phyloP scores from a whole-genome alignment of 2,888 invertebrate genomes.

The Stenodera caucasica region DNA sequence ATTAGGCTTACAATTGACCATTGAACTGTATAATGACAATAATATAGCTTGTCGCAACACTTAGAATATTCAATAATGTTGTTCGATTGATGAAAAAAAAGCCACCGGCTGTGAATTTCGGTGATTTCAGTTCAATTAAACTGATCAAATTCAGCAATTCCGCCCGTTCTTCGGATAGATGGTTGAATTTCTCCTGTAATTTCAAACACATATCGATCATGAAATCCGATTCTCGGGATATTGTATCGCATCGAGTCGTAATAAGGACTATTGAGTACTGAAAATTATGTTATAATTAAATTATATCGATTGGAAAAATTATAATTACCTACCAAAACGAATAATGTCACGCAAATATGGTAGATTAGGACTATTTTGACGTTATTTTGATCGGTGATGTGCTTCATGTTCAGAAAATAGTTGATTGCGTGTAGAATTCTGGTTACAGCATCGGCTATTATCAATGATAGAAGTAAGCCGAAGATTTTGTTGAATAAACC shows the following conservation, averaged over 20 bases:
- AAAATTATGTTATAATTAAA: background rate
- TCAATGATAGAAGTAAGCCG: background rate
- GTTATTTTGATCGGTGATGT: background rate
- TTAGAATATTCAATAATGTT: background rate
- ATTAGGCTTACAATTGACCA: background rate
- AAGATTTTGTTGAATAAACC: background rate
- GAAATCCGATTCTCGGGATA: background rate
- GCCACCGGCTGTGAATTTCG: background rate
- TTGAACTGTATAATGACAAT: background rate
- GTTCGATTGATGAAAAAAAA: background rate
- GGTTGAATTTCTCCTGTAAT: background rate
- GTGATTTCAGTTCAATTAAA: background rate
- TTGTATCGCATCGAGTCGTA: background rate
- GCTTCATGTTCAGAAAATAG: background rate
- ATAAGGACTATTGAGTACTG: background rate
- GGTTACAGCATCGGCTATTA: background rate
- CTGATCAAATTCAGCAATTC: background rate
- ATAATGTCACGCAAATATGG: background rate
- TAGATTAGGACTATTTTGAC: background rate
- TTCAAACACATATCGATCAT: background rate
- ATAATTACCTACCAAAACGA: background rate
- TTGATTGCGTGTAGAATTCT: background rate
- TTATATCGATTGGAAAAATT: background rate
- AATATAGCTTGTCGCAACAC: background rate
- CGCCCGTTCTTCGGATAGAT: background rate